These are phyloP conservation scores for Pollachius pollachius DNA, from an alignment of 2,113 vertebrate genomes.

Conservation along the genomic window DNA sequence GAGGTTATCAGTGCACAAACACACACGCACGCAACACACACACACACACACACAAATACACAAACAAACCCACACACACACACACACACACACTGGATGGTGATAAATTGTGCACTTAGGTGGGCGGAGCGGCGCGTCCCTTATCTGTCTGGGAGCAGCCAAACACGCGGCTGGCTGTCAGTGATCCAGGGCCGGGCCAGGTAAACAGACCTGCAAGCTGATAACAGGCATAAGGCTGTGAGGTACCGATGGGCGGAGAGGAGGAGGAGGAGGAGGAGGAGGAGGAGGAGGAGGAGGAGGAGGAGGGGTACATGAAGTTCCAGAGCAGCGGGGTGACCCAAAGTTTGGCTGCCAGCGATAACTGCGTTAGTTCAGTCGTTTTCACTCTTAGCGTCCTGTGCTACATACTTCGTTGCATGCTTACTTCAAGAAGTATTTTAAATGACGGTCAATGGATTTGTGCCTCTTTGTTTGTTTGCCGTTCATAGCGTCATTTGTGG, in stretches of 20 bases:
- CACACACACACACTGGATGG: slow-evolving; percentile 49
- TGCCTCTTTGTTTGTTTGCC: too few species aligned
- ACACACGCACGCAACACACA: slow-evolving; percentile 15
- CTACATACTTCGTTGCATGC: too few species aligned
- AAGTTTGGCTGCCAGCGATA: too few species aligned
- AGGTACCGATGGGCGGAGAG: slow-evolving; percentile 18
- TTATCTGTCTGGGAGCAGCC: slow-evolving; percentile 69
- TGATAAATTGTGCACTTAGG: slow-evolving; percentile 77
- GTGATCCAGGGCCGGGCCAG: slow-evolving; percentile 57
- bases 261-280: slow-evolving; percentile 9
- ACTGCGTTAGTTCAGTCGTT: too few species aligned
- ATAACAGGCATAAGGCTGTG: slow-evolving; percentile 43
- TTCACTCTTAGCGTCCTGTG: too few species aligned
- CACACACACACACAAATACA: slow-evolving; percentile 29
- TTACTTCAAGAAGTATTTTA: too few species aligned
- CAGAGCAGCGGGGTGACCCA: too few species aligned
- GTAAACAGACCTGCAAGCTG: slow-evolving; percentile 72
- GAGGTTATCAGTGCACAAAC: slow-evolving; percentile 62
- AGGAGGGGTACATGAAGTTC: background rate
- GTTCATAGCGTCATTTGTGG: too few species aligned
- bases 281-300: slow-evolving; percentile 8
- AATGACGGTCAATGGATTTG: too few species aligned
- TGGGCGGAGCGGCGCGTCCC: slow-evolving; percentile 70
- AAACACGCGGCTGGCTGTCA: slow-evolving; percentile 62
- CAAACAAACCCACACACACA: slow-evolving; percentile 14